phyloP scores from a whole-genome alignment of 2,113 vertebrate species.

The Microcebus jonahi region DNA sequence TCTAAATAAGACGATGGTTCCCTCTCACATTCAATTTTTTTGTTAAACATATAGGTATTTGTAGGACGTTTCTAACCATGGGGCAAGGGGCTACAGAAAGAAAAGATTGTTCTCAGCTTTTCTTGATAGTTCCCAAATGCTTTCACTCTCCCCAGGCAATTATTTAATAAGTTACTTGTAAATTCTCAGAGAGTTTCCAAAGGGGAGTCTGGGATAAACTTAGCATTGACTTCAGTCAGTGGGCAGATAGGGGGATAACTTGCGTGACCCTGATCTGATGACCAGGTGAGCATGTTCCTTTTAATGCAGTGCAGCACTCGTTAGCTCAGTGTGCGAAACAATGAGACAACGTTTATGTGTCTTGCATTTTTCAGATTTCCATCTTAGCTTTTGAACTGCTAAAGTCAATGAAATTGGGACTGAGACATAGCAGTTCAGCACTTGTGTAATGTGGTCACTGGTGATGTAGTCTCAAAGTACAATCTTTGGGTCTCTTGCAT shows the following conservation, averaged over 20 bases:
- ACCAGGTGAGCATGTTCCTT: neutral
- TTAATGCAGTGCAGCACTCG: neutral
- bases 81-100: neutral
- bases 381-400: neutral
- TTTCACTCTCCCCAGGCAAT: neutral
- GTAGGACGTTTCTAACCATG: neutral
- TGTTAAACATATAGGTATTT: neutral
- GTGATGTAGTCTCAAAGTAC: neutral
- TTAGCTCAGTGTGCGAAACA: neutral
- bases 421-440: neutral
- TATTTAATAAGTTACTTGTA: neutral
- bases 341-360: neutral
- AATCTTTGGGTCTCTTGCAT: neutral
- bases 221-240: neutral
- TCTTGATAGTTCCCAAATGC: neutral
- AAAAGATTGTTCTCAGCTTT: neutral
- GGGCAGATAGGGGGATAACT: neutral
- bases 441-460: neutral
- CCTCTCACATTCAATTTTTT: neutral
- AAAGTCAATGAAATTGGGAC: neutral
- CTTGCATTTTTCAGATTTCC: neutral
- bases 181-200: neutral
- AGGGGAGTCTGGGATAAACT: neutral
- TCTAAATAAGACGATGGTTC: neutral
- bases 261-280: neutral